These are phyloP conservation scores for Danionella dracula DNA, from an alignment of 2,797 vertebrate genomes.

Conservation along the genomic window DNA sequence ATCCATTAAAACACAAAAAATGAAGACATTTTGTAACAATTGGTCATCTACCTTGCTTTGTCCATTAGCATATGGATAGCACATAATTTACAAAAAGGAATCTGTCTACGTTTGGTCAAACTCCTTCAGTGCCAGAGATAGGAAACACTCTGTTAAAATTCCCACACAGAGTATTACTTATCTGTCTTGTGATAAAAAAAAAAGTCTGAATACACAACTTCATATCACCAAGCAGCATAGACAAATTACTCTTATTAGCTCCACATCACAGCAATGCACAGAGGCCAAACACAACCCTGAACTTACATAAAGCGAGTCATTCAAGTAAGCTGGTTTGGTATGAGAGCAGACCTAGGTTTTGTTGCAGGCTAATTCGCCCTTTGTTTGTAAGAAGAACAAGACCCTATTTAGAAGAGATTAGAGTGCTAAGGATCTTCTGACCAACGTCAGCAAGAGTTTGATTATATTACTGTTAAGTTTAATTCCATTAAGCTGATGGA, in stretches of 20 bases:
- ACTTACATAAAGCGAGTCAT: background rate
- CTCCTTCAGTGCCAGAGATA: too few relatives aligned
- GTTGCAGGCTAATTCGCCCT: background rate
- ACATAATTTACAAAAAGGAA: too few relatives aligned
- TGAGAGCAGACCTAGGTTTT: background rate
- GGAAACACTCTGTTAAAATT: too few relatives aligned
- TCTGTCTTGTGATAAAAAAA: too few relatives aligned
- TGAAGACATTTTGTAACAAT: too few relatives aligned
- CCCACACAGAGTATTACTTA: too few relatives aligned
- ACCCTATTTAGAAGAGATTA: conserved; percentile 22
- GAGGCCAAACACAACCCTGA: conserved; percentile 9
- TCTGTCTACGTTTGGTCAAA: too few relatives aligned
- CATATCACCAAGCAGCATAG: conserved; percentile 25
- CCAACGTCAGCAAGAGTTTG: conserved; percentile 7
- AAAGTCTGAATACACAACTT: background rate
- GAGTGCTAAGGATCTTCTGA: conserved; percentile 4
- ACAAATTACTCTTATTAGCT: conserved; percentile 17
- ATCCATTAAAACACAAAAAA: too few relatives aligned
- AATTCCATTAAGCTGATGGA: conserved; percentile 5
- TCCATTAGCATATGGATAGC: too few relatives aligned
- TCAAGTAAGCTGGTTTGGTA: conserved; percentile 1
- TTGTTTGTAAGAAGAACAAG: conserved; percentile 14
- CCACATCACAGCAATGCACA: conserved; percentile 7
- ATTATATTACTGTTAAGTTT: conserved; percentile 4
- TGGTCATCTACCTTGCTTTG: too few relatives aligned